A percentile compares a stretch with the other conserved stretches of the same genome.
Conservation (phyloP, 2,113 vertebrate genomes). For the Silurus glanis region DNA sequence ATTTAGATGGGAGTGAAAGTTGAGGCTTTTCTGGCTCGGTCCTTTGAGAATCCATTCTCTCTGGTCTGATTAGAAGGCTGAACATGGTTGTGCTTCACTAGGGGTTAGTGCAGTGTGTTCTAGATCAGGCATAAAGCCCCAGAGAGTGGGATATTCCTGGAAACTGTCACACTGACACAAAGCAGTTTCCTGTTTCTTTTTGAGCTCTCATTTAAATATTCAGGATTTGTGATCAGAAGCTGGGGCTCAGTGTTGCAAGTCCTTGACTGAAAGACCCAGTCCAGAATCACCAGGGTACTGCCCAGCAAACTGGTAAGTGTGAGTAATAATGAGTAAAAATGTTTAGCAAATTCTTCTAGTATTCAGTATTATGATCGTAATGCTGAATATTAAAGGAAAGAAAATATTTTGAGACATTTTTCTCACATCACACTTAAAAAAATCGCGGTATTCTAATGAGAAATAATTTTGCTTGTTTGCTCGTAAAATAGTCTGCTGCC, state of each 20-base stretch:
- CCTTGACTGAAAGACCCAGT: not conserved
- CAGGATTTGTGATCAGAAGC: not conserved
- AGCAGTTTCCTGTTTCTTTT: conserved; percentile 2
- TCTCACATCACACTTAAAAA: not conserved
- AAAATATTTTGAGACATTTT: not conserved
- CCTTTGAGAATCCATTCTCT: conserved; percentile 24
- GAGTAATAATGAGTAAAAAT: not conserved
- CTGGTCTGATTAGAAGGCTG: conserved; percentile 1
- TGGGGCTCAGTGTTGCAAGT: not conserved
- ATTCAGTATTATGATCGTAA: not conserved
- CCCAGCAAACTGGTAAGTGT: not conserved
- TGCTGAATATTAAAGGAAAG: no score
- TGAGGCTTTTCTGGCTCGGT: not conserved
- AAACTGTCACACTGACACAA: conserved; percentile 10
- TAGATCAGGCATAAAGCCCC: not conserved
- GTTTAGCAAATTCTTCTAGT: not conserved
- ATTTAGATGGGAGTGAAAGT: conserved; percentile 25
- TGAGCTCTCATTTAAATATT: not conserved
- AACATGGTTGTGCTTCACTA: conserved; percentile 9
- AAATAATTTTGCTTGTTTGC: not conserved
- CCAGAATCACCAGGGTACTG: not conserved
- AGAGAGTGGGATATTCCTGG: conserved; percentile 21
- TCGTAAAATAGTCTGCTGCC: no score
- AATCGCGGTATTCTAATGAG: not conserved
- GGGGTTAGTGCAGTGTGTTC: conserved; percentile 3